Percentiles rank a stretch among this genome's conserved stretches.
These are phyloP conservation scores for Anoplopoma fimbria DNA, from an alignment of 2,113 vertebrate species.

Conservation along the genomic window DNA sequence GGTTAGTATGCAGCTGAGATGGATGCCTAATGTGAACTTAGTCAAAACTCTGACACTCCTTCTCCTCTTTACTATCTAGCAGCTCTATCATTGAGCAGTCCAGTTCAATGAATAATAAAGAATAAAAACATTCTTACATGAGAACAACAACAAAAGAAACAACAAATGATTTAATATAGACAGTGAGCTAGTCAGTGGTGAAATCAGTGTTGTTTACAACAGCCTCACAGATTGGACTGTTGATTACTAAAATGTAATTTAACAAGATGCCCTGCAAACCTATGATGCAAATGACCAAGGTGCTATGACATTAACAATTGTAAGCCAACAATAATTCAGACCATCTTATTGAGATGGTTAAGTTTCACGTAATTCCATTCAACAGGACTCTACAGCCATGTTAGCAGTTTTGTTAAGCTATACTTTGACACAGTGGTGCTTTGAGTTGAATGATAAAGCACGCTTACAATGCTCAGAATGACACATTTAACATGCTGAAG, in stretches of 20 bases:
- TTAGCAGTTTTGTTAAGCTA: too few relatives aligned
- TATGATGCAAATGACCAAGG: neutral
- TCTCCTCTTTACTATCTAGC: neutral
- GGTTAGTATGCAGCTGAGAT: slow-evolving; percentile 30
- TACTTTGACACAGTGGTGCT: too few relatives aligned
- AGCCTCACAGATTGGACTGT: neutral
- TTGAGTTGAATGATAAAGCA: too few relatives aligned
- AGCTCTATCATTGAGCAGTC: slow-evolving; percentile 33
- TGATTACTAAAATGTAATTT: neutral
- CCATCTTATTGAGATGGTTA: neutral
- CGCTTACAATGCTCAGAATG: too few relatives aligned
- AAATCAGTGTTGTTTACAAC: neutral
- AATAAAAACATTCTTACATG: slow-evolving; percentile 8
- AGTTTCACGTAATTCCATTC: neutral
- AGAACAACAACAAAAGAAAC: neutral
- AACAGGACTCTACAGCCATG: neutral
- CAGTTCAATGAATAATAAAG: slow-evolving; percentile 17
- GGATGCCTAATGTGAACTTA: slow-evolving; percentile 33
- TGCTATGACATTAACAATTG: neutral
- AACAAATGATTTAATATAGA: neutral
- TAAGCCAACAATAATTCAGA: neutral
- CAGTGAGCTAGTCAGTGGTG: neutral
- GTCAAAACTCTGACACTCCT: slow-evolving; percentile 10
- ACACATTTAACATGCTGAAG: too few relatives aligned
- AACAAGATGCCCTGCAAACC: neutral